phyloP scores from a whole-genome alignment of 2,888 invertebrate genomes.

The Eupithecia subumbrata region DNA sequence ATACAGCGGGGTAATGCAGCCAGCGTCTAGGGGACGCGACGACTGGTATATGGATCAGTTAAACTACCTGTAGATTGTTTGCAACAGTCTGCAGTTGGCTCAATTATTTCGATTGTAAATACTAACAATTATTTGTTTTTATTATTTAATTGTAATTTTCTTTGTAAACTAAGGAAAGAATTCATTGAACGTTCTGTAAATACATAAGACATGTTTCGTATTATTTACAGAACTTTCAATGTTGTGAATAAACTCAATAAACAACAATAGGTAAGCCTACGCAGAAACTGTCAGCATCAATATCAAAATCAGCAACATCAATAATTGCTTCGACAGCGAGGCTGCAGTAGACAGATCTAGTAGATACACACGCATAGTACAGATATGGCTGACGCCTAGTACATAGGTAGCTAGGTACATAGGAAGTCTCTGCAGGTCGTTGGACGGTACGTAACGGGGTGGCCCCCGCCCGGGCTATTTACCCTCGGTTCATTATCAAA shows the following conservation, averaged over 20 bases:
- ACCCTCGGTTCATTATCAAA: constrained; percentile 82
- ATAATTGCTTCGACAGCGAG: constrained; percentile 34
- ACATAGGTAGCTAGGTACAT: constrained; percentile 20
- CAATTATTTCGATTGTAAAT: too few relatives aligned
- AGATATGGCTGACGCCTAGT: neutral
- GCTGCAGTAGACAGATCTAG: constrained; percentile 22
- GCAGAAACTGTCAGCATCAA: neutral
- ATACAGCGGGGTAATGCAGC: too few relatives aligned
- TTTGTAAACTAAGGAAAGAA: too few relatives aligned
- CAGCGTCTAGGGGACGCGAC: too few relatives aligned
- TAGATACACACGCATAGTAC: constrained; percentile 9
- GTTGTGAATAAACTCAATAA: constrained; percentile 3
- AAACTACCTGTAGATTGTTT: too few relatives aligned
- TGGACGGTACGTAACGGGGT: constrained; percentile 66
- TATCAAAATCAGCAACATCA: constrained; percentile 22
- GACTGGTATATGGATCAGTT: too few relatives aligned
- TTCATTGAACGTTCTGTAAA: too few relatives aligned
- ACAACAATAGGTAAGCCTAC: neutral
- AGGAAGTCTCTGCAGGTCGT: constrained; percentile 70
- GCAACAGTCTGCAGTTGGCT: too few relatives aligned
- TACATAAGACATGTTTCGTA: too few relatives aligned
- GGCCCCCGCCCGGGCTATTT: constrained; percentile 63
- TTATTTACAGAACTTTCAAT: neutral
- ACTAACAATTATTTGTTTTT: too few relatives aligned
- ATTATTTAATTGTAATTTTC: too few relatives aligned